Base-by-base conservation (phyloP, 2,113 vertebrate species). In the Seriola rivoliana region DNA sequence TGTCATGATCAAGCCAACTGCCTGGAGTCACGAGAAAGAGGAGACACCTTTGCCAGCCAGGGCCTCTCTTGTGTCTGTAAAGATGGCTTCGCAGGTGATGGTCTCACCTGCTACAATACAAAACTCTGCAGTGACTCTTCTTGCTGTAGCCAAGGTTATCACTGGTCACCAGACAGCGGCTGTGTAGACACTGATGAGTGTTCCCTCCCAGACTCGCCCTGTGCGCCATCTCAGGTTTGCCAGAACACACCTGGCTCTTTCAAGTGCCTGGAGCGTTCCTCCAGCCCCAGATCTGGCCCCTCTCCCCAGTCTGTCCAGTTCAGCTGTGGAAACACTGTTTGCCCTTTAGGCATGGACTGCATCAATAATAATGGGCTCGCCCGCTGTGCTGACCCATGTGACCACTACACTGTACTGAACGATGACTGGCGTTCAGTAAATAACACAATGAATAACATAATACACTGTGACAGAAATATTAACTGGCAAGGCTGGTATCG, bases 181-280 rank as follows among this genome's bases (percentile, higher is more conserved):
- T 93, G 92, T 34, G 80, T 88, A 70, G 92, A 93, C 50, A 80
- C 16, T 4, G 86, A 93, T 3, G 92, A 94, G 69, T 93, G 93
- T 55, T 88, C 82, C 14, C 67, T 84, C 46, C 58, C 70, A 19
- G 69, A 69, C 21, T 68, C 74, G 13, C 85, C 78, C 0, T 93
- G 92, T n/a, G 42, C 2, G 0, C 29, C 65, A 2, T 21, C 32
- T 42, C 78, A 76, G 59, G n/a, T 83, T 50, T 94, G 93, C 58
- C n/a, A 62, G 17, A 93, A 93, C 78, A 90, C 77, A 2, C 79
- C 40, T 1, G 92, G 92, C 10, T 92, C 91, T 8, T 91, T 84
- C 21, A 1, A 60, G 32, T 93, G 93, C 66, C 21, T 34, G 13
- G 4, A 21, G 25, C 62, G 71, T 25, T 65, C 17, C 16, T 34